Evolutionary conservation across 2,888 invertebrate species (phyloP).

Genomic region (Luperina testacea): DNA sequence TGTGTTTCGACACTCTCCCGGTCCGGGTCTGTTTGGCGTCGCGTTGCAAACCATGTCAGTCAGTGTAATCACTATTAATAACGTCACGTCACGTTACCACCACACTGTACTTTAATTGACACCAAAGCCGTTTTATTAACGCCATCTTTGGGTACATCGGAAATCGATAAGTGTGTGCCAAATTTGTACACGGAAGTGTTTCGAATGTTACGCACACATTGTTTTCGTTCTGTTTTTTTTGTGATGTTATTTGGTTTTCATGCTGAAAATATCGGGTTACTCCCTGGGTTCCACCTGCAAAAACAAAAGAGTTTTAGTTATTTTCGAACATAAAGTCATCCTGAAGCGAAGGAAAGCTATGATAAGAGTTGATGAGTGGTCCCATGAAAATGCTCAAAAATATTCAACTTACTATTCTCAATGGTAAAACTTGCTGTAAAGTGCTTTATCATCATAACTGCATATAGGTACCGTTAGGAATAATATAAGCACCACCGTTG

Average conservation of each 20-base stretch:
- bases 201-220: constrained; percentile 16
- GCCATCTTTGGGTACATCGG: constrained; percentile 44
- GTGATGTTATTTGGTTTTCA: constrained; percentile 21
- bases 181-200: constrained; percentile 49
- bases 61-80: constrained; percentile 66
- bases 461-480: constrained; percentile 30
- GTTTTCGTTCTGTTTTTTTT: constrained; percentile 6
- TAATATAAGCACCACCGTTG: constrained; percentile 8
- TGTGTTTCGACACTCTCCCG: constrained; percentile 70
- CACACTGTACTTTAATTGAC: constrained; percentile 47
- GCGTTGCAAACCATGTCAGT: constrained; percentile 67
- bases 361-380: not conserved
- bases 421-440: not conserved
- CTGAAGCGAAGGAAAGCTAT: not conserved
- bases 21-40: constrained; percentile 55
- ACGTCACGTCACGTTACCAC: constrained; percentile 64
- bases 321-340: not conserved
- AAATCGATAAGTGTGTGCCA: constrained; percentile 44
- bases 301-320: not conserved
- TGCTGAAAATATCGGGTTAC: not conserved
- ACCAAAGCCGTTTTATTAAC: constrained; percentile 40
- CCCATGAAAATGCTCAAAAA: not conserved
- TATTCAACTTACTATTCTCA: constrained; percentile 2
- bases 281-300: not conserved
- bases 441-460: constrained; percentile 31